These are phyloP conservation scores for Colossoma macropomum DNA, from an alignment of 2,113 vertebrate species.

Conservation along the genomic window DNA sequence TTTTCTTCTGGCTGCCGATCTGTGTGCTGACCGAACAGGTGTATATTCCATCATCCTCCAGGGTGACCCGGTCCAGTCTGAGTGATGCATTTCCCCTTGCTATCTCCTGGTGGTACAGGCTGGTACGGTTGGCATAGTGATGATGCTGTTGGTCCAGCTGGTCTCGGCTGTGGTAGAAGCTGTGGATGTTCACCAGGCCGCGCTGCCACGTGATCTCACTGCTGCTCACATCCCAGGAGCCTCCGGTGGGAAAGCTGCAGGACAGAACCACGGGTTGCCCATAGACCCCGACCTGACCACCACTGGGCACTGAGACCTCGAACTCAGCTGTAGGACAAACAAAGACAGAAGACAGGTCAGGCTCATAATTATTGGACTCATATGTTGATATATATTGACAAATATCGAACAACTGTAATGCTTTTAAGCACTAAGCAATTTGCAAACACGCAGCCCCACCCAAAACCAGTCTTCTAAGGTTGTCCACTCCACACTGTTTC, in stretches of 20 bases:
- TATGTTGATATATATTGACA: too few relatives aligned
- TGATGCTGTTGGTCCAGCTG: slow-evolving; percentile 55
- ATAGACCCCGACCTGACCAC: slow-evolving; percentile 15
- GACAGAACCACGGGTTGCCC: slow-evolving; percentile 40
- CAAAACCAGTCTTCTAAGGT: too few relatives aligned
- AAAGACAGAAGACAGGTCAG: too few relatives aligned
- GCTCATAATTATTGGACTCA: too few relatives aligned
- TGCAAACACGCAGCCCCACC: too few relatives aligned
- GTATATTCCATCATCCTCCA: slow-evolving; percentile 58
- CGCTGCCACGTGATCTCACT: slow-evolving; percentile 63
- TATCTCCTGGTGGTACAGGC: slow-evolving; percentile 55
- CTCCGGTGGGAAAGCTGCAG: slow-evolving; percentile 55
- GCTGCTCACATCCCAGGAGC: slow-evolving; percentile 7
- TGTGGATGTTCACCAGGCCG: slow-evolving; percentile 57
- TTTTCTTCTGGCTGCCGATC: slow-evolving; percentile 59
- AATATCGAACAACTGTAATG: too few relatives aligned
- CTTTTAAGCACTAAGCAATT: too few relatives aligned
- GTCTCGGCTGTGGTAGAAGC: slow-evolving; percentile 58
- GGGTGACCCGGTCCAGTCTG: slow-evolving; percentile 47
- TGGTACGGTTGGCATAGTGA: slow-evolving; percentile 57
- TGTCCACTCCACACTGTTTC: too few relatives aligned
- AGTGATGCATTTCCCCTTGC: slow-evolving; percentile 63
- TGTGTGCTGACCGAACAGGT: slow-evolving; percentile 59
- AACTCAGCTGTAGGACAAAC: slow-evolving; percentile 45
- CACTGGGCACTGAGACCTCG: slow-evolving; percentile 52